Evolutionary conservation across 2,797 vertebrate genomes (phyloP), one percentile per base, ranked within the genome.

Genomic region (Artibeus lituratus): DNA sequence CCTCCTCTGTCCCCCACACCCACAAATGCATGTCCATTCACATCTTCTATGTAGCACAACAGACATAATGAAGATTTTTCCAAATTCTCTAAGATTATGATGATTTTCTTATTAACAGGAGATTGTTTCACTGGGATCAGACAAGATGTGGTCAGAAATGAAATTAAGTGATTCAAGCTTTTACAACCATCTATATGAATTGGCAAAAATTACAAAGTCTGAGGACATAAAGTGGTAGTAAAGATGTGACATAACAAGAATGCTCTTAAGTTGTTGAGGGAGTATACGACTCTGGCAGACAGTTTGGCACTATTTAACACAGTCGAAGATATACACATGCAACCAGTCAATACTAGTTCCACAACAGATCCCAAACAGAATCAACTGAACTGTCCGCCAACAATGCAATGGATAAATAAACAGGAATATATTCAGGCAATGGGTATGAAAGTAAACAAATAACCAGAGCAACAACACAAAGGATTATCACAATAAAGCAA

Each of bases 21-120:
- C 14, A 32, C 29, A 18, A 3, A 4, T 2, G 1, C 15, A 16
- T 2, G 3, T 10, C 21, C 22, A 32, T 37, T 32, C 21, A 22
- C 29, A 74, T 0, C 18, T 12, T 19, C 49, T 65, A 57, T 15
- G 35, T 65, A 57, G 80, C 19, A 26, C 26, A 32, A 49, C 1
- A 47, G 62, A 92, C 4, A 29, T 0, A 44, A 98, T 2, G 99
- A 99, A 24, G 99, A 98, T 98, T 98, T 99, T 98, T 99, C 99
- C 98, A 99, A 98, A 51, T 99, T 99, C 97, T 99, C 99, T 98
- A 99, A 98, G 96, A 99, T 98, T 80, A 99, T 97, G 74, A 99
- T 99, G 97, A 99, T 99, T 98, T 99, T 99, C 97, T 98, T 98
- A 72, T 97, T 98, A 72, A 97, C 95, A 77, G 98, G 96, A 88